These are phyloP conservation scores for Phrynocephalus versicolor DNA, from an alignment of 2,113 vertebrate species.

Conservation along the genomic window DNA sequence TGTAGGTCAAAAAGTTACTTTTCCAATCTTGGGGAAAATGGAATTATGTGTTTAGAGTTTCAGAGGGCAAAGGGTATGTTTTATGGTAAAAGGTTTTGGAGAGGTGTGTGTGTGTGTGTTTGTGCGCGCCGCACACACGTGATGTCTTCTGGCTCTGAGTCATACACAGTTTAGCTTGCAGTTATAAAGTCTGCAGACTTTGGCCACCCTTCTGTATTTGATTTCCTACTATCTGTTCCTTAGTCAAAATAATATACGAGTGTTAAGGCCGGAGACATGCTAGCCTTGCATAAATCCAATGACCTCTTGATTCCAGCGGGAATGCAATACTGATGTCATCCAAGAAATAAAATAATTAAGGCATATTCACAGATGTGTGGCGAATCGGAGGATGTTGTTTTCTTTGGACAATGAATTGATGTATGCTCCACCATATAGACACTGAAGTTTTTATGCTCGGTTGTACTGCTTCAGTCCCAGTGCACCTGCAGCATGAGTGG, in stretches of 20 bases:
- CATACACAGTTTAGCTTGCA: not conserved
- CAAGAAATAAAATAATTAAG: conserved; percentile 24
- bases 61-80: not conserved
- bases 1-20: not conserved
- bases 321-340: conserved; percentile 18
- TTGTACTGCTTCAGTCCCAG: not conserved
- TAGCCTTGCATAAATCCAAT: not conserved
- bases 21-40: not conserved
- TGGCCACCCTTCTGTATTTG: not conserved
- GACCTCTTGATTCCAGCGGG: conserved; percentile 17
- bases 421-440: not conserved
- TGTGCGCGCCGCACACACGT: no score
- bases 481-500: not conserved
- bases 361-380: not conserved
- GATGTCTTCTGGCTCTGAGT: not conserved
- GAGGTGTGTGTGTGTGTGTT: no score
- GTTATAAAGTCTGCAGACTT: not conserved
- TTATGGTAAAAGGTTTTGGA: not conserved
- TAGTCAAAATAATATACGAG: conserved; percentile 1
- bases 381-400: not conserved
- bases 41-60: not conserved
- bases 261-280: not conserved
- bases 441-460: conserved; percentile 4
- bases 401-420: conserved; percentile 26
- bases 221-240: conserved; percentile 5